These are phyloP conservation scores for Temnothorax longispinosus DNA, from an alignment of 1,140 invertebrate genomes.

Conservation along the genomic window DNA sequence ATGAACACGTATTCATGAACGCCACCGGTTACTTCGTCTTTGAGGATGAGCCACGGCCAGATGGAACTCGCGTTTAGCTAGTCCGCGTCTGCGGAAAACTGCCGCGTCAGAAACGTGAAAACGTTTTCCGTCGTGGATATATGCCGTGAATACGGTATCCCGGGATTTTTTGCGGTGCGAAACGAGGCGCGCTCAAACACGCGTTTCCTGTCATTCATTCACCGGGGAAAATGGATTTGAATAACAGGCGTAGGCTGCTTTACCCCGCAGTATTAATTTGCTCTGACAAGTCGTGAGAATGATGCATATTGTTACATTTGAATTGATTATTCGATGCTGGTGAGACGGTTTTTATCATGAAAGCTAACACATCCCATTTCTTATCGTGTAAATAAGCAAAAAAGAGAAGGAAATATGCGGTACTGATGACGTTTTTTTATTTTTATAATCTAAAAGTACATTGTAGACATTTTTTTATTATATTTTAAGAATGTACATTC, in stretches of 20 bases:
- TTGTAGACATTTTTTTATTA: not conserved
- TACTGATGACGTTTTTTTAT: not conserved
- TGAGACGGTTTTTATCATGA: not conserved
- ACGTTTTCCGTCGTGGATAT: not conserved
- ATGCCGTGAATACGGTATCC: not conserved
- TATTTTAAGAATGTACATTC: not conserved
- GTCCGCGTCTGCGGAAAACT: conserved; percentile 42
- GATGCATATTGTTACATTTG: not conserved
- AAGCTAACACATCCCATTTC: not conserved
- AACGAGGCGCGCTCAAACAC: conserved; percentile 4
- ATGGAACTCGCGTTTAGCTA: conserved; percentile 32
- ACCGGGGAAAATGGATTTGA: conserved; percentile 7
- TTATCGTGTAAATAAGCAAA: not conserved
- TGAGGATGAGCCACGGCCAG: conserved; percentile 68
- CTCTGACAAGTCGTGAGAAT: conserved; percentile 10
- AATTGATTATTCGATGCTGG: not conserved
- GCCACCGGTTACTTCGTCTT: conserved; percentile 73
- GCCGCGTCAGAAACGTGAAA: not conserved
- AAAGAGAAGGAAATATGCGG: not conserved
- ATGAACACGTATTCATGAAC: conserved; percentile 78
- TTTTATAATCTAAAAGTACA: not conserved
- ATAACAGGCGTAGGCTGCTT: not conserved
- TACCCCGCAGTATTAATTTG: not conserved
- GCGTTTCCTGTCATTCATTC: conserved; percentile 1
- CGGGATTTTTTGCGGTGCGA: not conserved